Conservation (phyloP, 2,797 vertebrate genomes). For the Sorex maritimensis region DNA sequence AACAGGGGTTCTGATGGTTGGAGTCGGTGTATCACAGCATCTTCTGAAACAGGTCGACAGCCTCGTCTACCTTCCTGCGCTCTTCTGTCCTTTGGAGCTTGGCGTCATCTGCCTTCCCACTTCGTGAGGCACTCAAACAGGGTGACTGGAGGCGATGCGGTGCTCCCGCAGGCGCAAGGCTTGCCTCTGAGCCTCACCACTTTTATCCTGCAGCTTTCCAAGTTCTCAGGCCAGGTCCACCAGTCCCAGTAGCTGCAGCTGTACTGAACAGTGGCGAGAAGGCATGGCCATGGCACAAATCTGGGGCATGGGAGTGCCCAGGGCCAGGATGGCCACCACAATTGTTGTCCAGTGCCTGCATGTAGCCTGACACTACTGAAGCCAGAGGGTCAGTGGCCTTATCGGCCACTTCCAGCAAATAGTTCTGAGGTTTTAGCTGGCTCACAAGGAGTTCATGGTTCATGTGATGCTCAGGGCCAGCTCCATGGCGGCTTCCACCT, state of each 20-base stretch:
- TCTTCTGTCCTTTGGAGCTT: conserved; percentile 92
- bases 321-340: conserved; percentile 90
- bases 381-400: conserved; percentile 89
- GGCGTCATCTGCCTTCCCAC: conserved; percentile 94
- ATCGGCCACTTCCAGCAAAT: conserved; percentile 94
- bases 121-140: conserved; percentile 93
- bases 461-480: conserved; percentile 93
- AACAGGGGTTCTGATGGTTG: conserved; percentile 36
- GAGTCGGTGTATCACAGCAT: conserved; percentile 91
- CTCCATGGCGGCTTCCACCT: conserved; percentile 93
- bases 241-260: conserved; percentile 95
- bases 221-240: conserved; percentile 95
- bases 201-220: conserved; percentile 92
- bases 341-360: conserved; percentile 94
- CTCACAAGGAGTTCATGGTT: conserved; percentile 94
- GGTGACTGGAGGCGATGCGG: conserved; percentile 92
- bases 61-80: conserved; percentile 94
- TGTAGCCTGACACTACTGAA: conserved; percentile 91
- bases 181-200: conserved; percentile 93
- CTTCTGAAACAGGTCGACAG: conserved; percentile 93
- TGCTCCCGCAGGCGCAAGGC: conserved; percentile 93
- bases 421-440: conserved; percentile 96
- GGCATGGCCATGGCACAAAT: conserved; percentile 96
- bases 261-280: conserved; percentile 95
- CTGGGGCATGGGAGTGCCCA: conserved; percentile 89